phyloP scores from a whole-genome alignment of 1,140 invertebrate genomes.

The Habropoda laboriosa region DNA sequence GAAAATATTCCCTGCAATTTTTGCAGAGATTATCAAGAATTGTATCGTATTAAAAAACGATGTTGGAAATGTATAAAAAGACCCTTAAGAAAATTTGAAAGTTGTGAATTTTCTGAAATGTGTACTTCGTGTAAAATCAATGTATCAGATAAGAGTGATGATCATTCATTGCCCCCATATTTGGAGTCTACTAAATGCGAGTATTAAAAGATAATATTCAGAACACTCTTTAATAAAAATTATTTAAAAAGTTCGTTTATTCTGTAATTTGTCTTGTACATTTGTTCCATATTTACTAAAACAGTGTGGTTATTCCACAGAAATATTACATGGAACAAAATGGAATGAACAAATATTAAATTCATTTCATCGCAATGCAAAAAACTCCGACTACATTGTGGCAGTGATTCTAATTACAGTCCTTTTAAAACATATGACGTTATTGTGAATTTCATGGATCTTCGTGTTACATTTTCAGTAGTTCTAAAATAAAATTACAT shows the following conservation, averaged over 20 bases:
- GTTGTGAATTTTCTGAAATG: conserved; percentile 7
- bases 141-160: neutral
- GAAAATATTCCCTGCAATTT: conserved; percentile 11
- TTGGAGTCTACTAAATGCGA: neutral
- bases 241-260: conserved; percentile 77
- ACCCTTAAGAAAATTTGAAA: conserved; percentile 10
- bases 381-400: conserved; percentile 52
- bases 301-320: conserved; percentile 59
- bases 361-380: conserved; percentile 58
- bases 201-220: conserved; percentile 1
- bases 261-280: conserved; percentile 73
- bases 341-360: conserved; percentile 67
- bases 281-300: conserved; percentile 61
- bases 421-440: conserved; percentile 3
- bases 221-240: conserved; percentile 17
- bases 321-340: conserved; percentile 57
- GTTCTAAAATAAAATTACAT: conserved; percentile 32
- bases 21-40: conserved; percentile 18
- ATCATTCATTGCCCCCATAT: neutral
- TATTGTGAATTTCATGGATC: neutral
- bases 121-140: conserved; percentile 23
- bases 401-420: conserved; percentile 54
- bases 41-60: conserved; percentile 16
- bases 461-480: neutral
- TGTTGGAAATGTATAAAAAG: conserved; percentile 42